Conservation (phyloP, 1,140 invertebrate species). For the Dendrolimus kikuchii region DNA sequence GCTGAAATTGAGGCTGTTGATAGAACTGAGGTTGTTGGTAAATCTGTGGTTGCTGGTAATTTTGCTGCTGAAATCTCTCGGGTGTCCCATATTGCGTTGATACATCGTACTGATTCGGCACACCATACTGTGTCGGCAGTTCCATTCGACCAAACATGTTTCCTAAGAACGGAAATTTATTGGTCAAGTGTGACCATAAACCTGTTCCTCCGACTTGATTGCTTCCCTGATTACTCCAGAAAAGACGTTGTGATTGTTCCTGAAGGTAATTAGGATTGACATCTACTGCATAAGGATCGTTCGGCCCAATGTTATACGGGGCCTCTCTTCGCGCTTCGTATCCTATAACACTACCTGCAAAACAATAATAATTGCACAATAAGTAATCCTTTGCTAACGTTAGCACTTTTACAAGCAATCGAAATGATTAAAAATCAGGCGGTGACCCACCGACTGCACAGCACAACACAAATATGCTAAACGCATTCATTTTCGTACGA, state of each 20-base stretch:
- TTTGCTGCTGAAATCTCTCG: slow-evolving; percentile 14
- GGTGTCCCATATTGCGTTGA: slow-evolving; percentile 25
- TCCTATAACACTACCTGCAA: slow-evolving; percentile 43
- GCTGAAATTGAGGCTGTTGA: slow-evolving; percentile 2
- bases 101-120: slow-evolving; percentile 23
- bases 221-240: slow-evolving; percentile 50
- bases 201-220: slow-evolving; percentile 62
- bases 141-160: slow-evolving; percentile 59
- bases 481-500: slow-evolving; percentile 54
- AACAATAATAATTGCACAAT: slow-evolving; percentile 12
- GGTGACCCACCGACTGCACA: slow-evolving; percentile 45
- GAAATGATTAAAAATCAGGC: slow-evolving; percentile 13
- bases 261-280: slow-evolving; percentile 28
- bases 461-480: slow-evolving; percentile 39
- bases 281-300: slow-evolving; percentile 37
- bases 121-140: slow-evolving; percentile 37
- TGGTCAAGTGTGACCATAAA: slow-evolving; percentile 50
- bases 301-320: slow-evolving; percentile 41
- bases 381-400: neutral
- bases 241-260: slow-evolving; percentile 49
- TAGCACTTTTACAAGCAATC: neutral
- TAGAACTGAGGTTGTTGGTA: slow-evolving; percentile 12
- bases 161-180: slow-evolving; percentile 56
- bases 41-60: slow-evolving; percentile 7
- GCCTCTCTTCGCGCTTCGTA: slow-evolving; percentile 46